Evolutionary conservation across 2,113 vertebrate species (phyloP).

Genomic region (Jacana jacana): DNA sequence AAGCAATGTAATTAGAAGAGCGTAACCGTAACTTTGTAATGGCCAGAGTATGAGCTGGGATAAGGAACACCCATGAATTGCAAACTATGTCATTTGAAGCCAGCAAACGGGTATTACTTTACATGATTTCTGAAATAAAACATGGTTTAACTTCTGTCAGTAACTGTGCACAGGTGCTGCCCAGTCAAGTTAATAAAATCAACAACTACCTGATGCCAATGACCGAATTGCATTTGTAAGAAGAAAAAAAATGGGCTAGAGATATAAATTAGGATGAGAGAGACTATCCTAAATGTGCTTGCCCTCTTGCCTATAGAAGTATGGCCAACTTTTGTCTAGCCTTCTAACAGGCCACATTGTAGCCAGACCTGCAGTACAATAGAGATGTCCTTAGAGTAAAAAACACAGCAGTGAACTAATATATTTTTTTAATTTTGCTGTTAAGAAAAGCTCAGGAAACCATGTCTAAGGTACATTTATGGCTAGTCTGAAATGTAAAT

Average conservation of each 20-base stretch:
- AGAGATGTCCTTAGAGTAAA: neutral
- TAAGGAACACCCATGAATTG: neutral
- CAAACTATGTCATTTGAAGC: neutral
- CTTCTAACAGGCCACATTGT: neutral
- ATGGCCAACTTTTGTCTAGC: neutral
- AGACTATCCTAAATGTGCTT: neutral
- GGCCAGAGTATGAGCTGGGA: neutral
- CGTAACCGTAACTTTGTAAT: neutral
- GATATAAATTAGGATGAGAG: neutral
- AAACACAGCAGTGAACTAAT: neutral
- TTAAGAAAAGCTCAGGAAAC: neutral
- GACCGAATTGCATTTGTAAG: neutral
- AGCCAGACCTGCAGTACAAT: neutral
- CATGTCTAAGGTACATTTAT: neutral
- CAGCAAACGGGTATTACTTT: neutral
- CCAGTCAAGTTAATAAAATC: neutral
- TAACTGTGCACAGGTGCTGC: neutral
- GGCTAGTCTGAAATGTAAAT: neutral
- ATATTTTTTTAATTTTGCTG: neutral
- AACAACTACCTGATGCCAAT: neutral
- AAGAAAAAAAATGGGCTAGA: neutral
- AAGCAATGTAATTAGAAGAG: neutral
- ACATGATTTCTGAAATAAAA: neutral
- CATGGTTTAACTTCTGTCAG: neutral
- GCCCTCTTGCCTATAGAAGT: neutral